Evolutionary conservation across 2,113 vertebrate genomes (phyloP), one percentile per base, ranked within the genome.

Genomic region (Siphamia tubifer): DNA sequence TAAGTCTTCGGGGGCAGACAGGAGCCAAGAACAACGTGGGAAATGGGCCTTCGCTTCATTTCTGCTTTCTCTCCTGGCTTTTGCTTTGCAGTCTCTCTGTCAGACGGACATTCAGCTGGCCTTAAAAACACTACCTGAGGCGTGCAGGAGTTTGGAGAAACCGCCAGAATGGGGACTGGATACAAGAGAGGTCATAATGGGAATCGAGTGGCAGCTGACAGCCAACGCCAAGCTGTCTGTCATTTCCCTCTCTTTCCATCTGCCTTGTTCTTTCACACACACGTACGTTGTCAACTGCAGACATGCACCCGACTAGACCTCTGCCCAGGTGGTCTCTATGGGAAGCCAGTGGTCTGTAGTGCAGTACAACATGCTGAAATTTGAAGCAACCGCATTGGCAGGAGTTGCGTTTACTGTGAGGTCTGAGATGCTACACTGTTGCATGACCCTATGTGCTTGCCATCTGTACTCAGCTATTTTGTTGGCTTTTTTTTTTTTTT

Each of bases 21-120:
- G 39, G 45, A 82, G 91, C 90, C 90, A 90, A 92, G 82, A 90
- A 83, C 84, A 91, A 90, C 36, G 80, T 89, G 83, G 83, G 89
- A 89, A 89, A 81, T 58, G 28, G 64, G 73, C 61, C 56, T 61
- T 73, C 55, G 43, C 73, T 85, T 54, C 65, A 40, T 65, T 79
- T 86, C 67, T 75, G 77, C 72, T 76, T 85, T 81, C 76, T 83
- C 73, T 82, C 63, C 9, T n/a, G 66, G 61, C 49, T 68, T 75
- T 80, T 71, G 63, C 35, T 77, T 63, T 42, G 51, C 58, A 74
- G 73, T 57, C 52, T 73, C 64, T 69, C 60, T 74, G 81, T 85
- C 83, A 73, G 43, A 62, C 4, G 38, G 30, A 62, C 38, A 13
- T 48, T 67, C 45, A 56, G 68, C 72, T 79, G 67, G 77, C 70